phyloP scores from a whole-genome alignment of 1,140 invertebrate species.

The Lordiphosa clarofinis region DNA sequence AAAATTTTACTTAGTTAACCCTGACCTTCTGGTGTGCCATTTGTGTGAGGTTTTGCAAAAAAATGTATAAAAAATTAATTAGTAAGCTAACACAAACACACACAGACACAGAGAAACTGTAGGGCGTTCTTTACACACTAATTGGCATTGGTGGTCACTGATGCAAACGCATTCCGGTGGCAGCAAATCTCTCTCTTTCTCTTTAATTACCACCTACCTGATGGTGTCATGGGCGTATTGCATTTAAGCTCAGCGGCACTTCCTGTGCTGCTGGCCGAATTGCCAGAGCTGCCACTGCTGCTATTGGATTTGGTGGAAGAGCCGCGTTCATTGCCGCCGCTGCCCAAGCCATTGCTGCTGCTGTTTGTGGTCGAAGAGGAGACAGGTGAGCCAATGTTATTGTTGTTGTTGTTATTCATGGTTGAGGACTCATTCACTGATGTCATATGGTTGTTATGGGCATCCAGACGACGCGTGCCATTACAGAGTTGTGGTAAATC shows the following conservation, averaged over 20 bases:
- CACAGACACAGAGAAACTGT: background rate
- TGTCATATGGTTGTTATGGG: constrained; percentile 57
- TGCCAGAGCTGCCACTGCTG: constrained; percentile 69
- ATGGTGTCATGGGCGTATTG: constrained; percentile 76
- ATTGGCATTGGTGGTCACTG: constrained; percentile 60
- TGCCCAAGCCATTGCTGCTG: constrained; percentile 42
- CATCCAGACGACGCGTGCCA: constrained; percentile 59
- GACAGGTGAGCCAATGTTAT: constrained; percentile 69
- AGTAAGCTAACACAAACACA: constrained; percentile 18
- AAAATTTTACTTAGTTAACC: constrained; percentile 28
- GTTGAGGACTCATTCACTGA: constrained; percentile 29
- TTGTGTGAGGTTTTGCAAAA: background rate
- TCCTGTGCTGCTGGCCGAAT: constrained; percentile 68
- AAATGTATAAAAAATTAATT: constrained; percentile 64
- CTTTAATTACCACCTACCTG: constrained; percentile 44
- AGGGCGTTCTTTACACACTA: constrained; percentile 38
- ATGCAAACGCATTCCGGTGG: constrained; percentile 29
- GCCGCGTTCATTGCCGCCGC: constrained; percentile 61
- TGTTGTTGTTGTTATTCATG: constrained; percentile 46
- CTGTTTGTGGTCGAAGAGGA: constrained; percentile 72
- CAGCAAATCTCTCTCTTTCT: background rate
- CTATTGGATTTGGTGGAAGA: constrained; percentile 76
- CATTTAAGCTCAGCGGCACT: constrained; percentile 67
- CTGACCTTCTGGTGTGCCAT: constrained; percentile 43
- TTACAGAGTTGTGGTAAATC: constrained; percentile 73